phyloP scores from a whole-genome alignment of 2,888 invertebrate genomes.

The Euzetes globulus region DNA sequence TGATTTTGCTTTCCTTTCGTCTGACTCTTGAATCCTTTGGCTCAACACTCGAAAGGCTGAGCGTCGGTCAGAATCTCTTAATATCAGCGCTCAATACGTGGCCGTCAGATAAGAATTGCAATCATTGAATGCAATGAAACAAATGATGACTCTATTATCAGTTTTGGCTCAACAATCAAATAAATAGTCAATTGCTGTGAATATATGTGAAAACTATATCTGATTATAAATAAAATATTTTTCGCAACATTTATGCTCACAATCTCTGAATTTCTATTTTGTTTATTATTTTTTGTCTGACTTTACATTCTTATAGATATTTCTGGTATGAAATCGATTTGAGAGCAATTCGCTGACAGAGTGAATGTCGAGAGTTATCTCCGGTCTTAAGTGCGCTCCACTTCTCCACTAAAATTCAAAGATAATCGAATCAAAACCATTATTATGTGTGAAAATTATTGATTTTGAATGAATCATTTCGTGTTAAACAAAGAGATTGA shows the following conservation, averaged over 20 bases:
- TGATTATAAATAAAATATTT: background rate
- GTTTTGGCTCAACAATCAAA: background rate
- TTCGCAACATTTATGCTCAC: background rate
- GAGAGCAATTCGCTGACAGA: background rate
- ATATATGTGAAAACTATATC: background rate
- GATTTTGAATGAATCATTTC: conserved; percentile 1
- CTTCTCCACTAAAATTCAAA: background rate
- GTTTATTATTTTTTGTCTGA: no score
- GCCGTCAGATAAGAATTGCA: conserved; percentile 20
- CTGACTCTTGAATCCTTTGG: background rate
- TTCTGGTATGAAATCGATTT: background rate
- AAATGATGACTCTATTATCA: background rate
- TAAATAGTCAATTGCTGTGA: background rate
- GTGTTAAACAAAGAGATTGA: background rate
- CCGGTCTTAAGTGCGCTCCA: background rate
- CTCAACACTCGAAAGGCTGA: background rate
- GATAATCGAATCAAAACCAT: background rate
- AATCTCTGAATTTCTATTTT: background rate
- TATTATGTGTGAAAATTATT: background rate
- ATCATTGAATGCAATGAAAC: conserved; percentile 1
- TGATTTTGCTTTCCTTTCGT: background rate
- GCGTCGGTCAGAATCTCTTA: background rate
- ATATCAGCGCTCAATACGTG: conserved; percentile 1
- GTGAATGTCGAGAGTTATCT: background rate
- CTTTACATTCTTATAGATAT: no score